Conservation (phyloP, 2,888 invertebrate genomes). For the Acleris emargana region DNA sequence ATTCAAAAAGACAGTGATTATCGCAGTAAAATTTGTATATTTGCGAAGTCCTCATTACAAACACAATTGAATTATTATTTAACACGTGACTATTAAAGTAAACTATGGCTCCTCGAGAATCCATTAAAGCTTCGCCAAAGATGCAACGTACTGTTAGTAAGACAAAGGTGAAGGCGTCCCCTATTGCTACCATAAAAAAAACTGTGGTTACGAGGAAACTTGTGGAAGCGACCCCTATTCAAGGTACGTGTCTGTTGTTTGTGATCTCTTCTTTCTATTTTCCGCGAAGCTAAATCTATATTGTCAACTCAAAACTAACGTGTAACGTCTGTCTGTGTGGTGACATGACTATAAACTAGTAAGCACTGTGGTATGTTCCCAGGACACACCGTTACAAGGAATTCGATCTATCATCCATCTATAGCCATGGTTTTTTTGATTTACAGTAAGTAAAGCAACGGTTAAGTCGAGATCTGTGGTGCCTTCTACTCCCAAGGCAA, state of each 20-base stretch:
- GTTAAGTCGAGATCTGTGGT: conserved; percentile 8
- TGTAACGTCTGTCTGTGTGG: too few species aligned
- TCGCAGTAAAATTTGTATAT: background rate
- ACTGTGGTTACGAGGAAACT: conserved; percentile 51
- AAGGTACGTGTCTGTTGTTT: conserved; percentile 44
- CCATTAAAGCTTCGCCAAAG: conserved; percentile 58
- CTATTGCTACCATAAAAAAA: conserved; percentile 56
- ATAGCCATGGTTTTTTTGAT: conserved; percentile 15
- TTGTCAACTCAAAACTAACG: too few species aligned
- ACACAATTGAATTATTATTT: conserved; percentile 8
- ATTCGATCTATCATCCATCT: too few species aligned
- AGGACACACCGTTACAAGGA: too few species aligned
- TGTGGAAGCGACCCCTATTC: conserved; percentile 52
- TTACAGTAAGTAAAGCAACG: conserved; percentile 51
- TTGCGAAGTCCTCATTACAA: background rate
- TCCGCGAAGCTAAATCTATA: too few species aligned
- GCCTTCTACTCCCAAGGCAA: conserved; percentile 59
- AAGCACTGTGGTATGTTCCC: too few species aligned
- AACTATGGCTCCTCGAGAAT: conserved; percentile 67
- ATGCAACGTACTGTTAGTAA: conserved; percentile 55
- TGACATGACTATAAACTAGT: too few species aligned
- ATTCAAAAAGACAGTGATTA: conserved; percentile 25
- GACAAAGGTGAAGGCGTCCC: conserved; percentile 57
- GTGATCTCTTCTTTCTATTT: too few species aligned
- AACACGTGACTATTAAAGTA: conserved; percentile 7